Base-by-base conservation (phyloP, 2,113 vertebrate species). In the Ammodytes marinus region DNA sequence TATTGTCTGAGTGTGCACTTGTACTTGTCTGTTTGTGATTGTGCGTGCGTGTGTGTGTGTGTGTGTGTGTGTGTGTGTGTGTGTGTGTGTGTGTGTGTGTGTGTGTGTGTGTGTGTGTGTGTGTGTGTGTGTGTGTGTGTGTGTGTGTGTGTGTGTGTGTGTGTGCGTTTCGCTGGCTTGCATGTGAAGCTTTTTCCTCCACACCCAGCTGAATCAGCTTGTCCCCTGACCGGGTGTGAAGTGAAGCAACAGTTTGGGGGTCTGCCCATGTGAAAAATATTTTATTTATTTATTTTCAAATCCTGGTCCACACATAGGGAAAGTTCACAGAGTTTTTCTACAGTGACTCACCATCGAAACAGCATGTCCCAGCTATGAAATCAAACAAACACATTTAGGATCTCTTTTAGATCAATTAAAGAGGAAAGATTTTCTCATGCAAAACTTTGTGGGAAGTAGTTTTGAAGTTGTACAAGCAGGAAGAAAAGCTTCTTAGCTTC, bases 121-220 rank as follows among this genome's bases (percentile, higher is more conserved):
- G 47, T 49, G 47, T 49, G 47, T 49, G 8, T 49, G 12, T 49
- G 47, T 49, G 47, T 71, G 7, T 2, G 8, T n/a, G 19, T 37
- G 66, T 35, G 2, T 12, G 1, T 68, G 11, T 73, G 1, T 72
- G 40, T 54, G 15, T 39, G 45, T 81, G 37, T 67, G 10, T 77
- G 37, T 52, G 15, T 77, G 53, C 39, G 9, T 0, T 54, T 63
- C 3, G 61, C 47, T 73, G 63, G 69, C 70, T 52, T 59, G 58
- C 64, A 27, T 61, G 61, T 39, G 14, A 0, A 27, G 77, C 72
- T 77, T 59, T 58, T 59, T 66, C 53, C 14, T 68, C 77, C 73
- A 35, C 87, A 59, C 79, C 81, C 87, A 17, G 53, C 49, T 82
- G 52, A 82, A 10, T 71, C 75, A 74, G 64, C 19, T 72, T 69